Conservation (phyloP, 2,113 vertebrate species). For the Trogon surrucura region DNA sequence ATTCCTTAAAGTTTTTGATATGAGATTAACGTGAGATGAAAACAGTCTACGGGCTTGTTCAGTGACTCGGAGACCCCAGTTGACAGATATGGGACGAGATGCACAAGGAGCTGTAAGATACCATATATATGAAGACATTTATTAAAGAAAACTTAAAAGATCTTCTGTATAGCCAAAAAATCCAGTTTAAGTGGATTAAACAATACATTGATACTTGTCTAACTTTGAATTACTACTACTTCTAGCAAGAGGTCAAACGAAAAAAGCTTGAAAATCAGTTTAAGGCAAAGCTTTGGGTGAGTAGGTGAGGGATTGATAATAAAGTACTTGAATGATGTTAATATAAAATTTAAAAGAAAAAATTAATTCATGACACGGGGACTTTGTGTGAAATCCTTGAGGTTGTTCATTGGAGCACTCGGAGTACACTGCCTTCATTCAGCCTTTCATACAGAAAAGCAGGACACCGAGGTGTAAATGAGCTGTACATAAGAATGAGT, state of each 20-base stretch:
- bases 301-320: neutral
- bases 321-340: neutral
- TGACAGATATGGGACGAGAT: neutral
- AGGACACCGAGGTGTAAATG: neutral
- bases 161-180: neutral
- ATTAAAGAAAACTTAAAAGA: constrained; percentile 29
- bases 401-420: neutral
- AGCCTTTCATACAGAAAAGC: neutral
- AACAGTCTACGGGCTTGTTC: neutral
- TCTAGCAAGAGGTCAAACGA: neutral
- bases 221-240: neutral
- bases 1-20: neutral
- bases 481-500: neutral
- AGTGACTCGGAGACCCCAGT: fast-evolving
- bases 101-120: neutral
- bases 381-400: neutral
- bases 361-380: neutral
- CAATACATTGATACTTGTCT: neutral
- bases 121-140: neutral
- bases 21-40: neutral
- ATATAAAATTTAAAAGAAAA: neutral
- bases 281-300: constrained; percentile 28
- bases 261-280: neutral
- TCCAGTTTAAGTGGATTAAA: neutral
- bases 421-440: neutral